Percentiles rank a stretch among this genome's conserved stretches.
Evolutionary conservation across 64 coral and sea anemone genomes (phyloP).

Genomic region (Astreopora myriophthalma): DNA sequence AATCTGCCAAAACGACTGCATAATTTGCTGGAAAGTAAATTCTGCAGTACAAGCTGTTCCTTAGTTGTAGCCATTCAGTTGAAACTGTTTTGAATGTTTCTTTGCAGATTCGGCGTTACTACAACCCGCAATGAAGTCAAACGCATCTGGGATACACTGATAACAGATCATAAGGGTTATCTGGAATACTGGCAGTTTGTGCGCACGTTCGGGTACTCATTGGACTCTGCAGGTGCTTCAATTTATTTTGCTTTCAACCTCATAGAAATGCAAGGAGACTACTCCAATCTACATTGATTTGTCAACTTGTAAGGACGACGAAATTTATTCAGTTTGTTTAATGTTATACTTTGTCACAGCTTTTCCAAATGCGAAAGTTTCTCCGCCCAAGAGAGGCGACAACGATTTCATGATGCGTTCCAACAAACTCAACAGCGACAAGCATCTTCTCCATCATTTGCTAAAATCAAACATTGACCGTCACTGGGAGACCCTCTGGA

Average conservation of each 20-base stretch:
- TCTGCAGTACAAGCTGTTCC: neutral
- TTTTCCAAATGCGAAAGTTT: conserved; percentile 95
- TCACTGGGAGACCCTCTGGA: conserved; percentile 87
- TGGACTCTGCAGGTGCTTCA: conserved; percentile 72
- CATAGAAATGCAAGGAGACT: no score
- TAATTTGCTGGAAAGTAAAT: no score
- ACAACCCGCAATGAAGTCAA: conserved; percentile 86
- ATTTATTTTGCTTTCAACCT: neutral
- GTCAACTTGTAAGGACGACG: no score
- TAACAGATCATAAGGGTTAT: conserved; percentile 84
- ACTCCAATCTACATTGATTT: no score
- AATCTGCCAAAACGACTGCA: neutral
- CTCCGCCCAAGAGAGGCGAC: conserved; percentile 94
- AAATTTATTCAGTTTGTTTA: neutral
- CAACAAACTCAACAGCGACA: conserved; percentile 96
- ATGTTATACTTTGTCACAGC: conserved; percentile 44
- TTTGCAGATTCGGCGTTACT: conserved; percentile 84
- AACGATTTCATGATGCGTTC: conserved; percentile 99
- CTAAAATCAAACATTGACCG: conserved; percentile 93
- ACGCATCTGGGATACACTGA: conserved; percentile 88
- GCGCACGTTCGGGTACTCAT: conserved; percentile 80
- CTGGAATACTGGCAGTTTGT: conserved; percentile 95
- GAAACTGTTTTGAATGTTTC: neutral
- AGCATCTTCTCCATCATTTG: conserved; percentile 89
- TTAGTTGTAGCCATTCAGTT: neutral